A percentile compares a stretch with the other conserved stretches of the same genome.
phyloP scores from a whole-genome alignment of 2,113 vertebrate species.

The Lycaon pictus region DNA sequence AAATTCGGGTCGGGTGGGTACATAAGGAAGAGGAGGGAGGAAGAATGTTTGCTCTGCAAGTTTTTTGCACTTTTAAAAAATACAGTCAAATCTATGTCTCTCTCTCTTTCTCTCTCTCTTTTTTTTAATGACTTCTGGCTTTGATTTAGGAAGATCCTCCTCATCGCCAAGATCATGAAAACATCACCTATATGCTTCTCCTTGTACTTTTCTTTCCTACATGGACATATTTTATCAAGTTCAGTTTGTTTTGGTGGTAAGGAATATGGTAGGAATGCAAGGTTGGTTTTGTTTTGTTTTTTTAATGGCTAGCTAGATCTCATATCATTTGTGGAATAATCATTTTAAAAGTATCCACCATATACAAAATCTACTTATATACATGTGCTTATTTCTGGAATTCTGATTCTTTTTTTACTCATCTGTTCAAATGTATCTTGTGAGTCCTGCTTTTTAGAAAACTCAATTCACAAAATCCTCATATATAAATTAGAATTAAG shows the following conservation, averaged over 20 bases:
- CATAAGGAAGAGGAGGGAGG: background rate
- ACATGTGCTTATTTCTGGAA: background rate
- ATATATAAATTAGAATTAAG: slow-evolving; percentile 14
- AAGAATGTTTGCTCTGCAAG: background rate
- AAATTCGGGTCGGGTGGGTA: background rate
- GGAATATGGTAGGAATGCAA: background rate
- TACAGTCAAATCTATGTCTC: background rate
- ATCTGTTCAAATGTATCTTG: background rate
- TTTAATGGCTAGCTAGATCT: slow-evolving; percentile 2
- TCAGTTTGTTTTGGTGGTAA: slow-evolving; percentile 14
- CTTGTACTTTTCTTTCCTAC: background rate
- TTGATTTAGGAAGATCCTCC: background rate
- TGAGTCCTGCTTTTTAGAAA: slow-evolving; percentile 22
- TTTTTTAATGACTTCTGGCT: background rate
- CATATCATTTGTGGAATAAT: background rate
- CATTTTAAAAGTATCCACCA: background rate
- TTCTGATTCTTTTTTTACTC: background rate
- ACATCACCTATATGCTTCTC: background rate
- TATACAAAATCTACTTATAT: background rate
- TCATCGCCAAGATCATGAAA: background rate
- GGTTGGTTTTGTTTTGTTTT: background rate
- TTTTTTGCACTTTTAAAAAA: background rate
- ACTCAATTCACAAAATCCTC: slow-evolving; percentile 12
- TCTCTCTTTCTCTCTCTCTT: background rate
- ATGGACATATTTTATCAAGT: background rate